These are phyloP conservation scores for Catostomus latipinnis DNA, from an alignment of 2,797 vertebrate species.

Conservation along the genomic window DNA sequence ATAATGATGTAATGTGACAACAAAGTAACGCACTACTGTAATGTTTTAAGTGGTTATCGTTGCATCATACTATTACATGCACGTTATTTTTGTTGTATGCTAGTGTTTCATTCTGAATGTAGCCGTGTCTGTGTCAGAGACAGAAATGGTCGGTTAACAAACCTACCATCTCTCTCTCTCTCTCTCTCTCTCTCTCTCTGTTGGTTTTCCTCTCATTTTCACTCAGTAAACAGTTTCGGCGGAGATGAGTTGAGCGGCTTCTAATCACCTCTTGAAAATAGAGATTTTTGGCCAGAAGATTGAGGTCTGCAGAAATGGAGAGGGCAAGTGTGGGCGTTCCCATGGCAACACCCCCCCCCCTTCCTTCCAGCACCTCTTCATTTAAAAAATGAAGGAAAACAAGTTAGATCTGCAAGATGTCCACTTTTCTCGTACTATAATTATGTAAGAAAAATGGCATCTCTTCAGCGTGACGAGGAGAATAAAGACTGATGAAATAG, in stretches of 20 bases:
- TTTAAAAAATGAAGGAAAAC: not conserved
- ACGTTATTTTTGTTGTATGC: too few species aligned
- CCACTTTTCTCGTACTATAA: not conserved
- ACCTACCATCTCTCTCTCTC: not conserved
- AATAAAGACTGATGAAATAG: not conserved
- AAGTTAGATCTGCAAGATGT: constrained; percentile 2
- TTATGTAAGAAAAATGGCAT: not conserved
- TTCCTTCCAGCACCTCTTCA: constrained; percentile 3
- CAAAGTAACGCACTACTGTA: not conserved
- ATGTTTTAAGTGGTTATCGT: not conserved
- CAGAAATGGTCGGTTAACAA: constrained; percentile 13
- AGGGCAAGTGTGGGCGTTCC: not conserved
- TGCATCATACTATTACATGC: not conserved
- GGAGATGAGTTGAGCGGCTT: constrained; percentile 40
- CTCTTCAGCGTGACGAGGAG: not conserved
- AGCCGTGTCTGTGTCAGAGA: not conserved
- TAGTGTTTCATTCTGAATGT: too few species aligned
- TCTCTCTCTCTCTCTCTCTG: not conserved
- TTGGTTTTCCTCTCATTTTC: constrained; percentile 9
- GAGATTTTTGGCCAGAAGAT: constrained; percentile 47
- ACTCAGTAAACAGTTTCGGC: constrained; percentile 33
- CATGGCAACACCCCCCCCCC: constrained; percentile 19
- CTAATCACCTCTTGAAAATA: constrained; percentile 50
- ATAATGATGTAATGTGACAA: not conserved
- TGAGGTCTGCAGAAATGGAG: constrained; percentile 35